Conservation (phyloP, 2,113 vertebrate genomes). For the Nothobranchius kuhntae region DNA sequence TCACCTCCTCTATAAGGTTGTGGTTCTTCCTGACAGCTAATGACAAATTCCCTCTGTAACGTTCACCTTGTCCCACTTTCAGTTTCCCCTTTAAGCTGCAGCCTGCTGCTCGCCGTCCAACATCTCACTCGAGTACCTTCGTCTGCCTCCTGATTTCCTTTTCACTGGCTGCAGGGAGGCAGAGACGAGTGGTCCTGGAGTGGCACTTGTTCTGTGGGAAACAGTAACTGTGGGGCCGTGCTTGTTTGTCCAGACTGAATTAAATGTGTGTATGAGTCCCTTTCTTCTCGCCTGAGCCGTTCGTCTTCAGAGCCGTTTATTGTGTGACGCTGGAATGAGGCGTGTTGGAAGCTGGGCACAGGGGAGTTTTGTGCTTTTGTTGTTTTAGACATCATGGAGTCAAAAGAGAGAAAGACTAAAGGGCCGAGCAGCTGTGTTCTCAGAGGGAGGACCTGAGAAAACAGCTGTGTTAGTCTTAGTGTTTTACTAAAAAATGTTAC, state of each 20-base stretch:
- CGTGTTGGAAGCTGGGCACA: constrained; percentile 51
- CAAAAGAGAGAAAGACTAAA: too few relatives aligned
- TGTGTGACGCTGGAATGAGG: constrained; percentile 62
- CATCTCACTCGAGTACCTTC: constrained; percentile 41
- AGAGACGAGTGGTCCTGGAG: constrained; percentile 36
- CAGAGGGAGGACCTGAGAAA: too few relatives aligned
- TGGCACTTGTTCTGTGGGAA: background rate
- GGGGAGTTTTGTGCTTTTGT: constrained; percentile 7
- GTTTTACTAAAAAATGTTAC: too few relatives aligned
- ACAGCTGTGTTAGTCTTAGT: too few relatives aligned
- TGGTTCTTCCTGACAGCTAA: background rate
- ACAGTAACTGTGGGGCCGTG: background rate
- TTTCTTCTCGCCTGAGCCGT: background rate
- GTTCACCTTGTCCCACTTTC: constrained; percentile 55
- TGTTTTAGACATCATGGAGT: background rate
- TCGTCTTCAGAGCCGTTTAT: constrained; percentile 48
- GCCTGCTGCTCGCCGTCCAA: constrained; percentile 4
- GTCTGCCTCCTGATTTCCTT: constrained; percentile 38
- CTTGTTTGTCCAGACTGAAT: constrained; percentile 14
- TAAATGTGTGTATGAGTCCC: constrained; percentile 38
- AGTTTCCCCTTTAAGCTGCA: constrained; percentile 43
- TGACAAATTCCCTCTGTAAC: constrained; percentile 44
- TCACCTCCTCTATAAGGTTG: constrained; percentile 16
- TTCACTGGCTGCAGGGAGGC: constrained; percentile 20
- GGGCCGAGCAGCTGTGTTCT: too few relatives aligned